A percentile compares a stretch with the other conserved stretches of the same genome.
These are phyloP conservation scores for Alligator mississippiensis DNA, from an alignment of 2,113 vertebrate genomes.

Conservation along the genomic window DNA sequence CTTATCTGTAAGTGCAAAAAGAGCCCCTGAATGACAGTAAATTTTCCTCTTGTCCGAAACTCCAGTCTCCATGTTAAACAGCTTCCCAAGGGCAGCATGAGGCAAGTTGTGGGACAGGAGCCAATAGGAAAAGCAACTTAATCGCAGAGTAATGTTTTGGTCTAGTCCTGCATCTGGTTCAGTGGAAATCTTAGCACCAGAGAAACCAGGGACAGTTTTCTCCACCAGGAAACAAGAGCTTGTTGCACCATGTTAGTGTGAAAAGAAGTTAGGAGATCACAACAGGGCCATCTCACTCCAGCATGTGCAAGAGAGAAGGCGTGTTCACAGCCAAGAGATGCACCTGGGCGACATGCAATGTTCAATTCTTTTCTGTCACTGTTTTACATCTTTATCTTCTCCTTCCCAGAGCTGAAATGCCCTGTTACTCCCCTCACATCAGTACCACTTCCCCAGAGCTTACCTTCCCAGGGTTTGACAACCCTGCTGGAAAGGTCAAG, in stretches of 20 bases:
- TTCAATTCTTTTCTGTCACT: too few species aligned
- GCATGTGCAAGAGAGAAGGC: not conserved
- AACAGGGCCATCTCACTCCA: not conserved
- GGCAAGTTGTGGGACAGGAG: not conserved
- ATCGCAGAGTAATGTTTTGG: not conserved
- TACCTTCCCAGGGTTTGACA: too few species aligned
- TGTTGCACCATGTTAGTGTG: rapidly evolving
- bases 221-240: not conserved
- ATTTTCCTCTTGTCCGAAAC: too few species aligned
- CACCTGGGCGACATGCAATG: too few species aligned
- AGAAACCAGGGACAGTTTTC: not conserved
- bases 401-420: too few species aligned
- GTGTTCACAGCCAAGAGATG: too few species aligned
- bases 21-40: too few species aligned
- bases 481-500: not conserved
- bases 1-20: too few species aligned
- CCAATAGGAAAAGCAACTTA: not conserved
- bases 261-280: not conserved
- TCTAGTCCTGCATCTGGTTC: rapidly evolving
- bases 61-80: not conserved
- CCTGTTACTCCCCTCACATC: too few species aligned
- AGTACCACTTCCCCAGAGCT: too few species aligned
- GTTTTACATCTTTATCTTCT: too few species aligned
- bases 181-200: not conserved
- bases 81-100: not conserved